phyloP scores from a whole-genome alignment of 2,113 vertebrate species.

The Pao palembangensis region DNA sequence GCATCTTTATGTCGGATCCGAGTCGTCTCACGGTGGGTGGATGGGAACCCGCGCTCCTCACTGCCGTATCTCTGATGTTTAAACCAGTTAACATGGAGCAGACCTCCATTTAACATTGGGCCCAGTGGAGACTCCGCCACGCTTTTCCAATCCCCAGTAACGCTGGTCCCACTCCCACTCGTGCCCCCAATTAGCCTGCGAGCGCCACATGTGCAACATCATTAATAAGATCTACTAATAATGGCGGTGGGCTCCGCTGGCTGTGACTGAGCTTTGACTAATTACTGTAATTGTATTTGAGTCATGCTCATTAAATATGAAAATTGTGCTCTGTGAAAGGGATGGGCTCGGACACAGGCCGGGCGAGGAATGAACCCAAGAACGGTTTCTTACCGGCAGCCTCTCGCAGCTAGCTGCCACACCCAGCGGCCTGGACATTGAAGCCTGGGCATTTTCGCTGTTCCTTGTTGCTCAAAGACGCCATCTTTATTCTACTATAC shows the following conservation, averaged over 20 bases:
- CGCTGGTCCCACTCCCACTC: constrained; percentile 58
- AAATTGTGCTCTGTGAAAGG: constrained; percentile 73
- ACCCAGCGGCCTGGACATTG: constrained; percentile 31
- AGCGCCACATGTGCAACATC: constrained; percentile 68
- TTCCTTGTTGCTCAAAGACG: constrained; percentile 24
- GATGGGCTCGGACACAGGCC: constrained; percentile 63
- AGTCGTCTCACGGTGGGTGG: not conserved
- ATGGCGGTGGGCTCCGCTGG: constrained; percentile 63
- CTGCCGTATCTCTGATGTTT: constrained; percentile 1
- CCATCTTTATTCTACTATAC: constrained; percentile 45
- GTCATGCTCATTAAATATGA: constrained; percentile 77
- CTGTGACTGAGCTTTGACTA: constrained; percentile 72
- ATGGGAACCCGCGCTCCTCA: no score
- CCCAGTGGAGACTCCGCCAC: constrained; percentile 14
- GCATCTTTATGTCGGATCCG: not conserved
- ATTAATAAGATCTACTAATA: constrained; percentile 73
- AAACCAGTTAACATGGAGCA: constrained; percentile 33
- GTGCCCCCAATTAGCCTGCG: constrained; percentile 72
- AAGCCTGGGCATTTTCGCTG: not conserved
- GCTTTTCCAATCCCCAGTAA: constrained; percentile 46
- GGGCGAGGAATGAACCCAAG: constrained; percentile 65
- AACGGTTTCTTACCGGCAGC: constrained; percentile 35
- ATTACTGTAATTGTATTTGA: constrained; percentile 77
- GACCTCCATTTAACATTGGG: constrained; percentile 34
- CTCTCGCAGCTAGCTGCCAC: constrained; percentile 64